phyloP scores from a whole-genome alignment of 1,140 invertebrate species.

The Drosophila kikkawai region DNA sequence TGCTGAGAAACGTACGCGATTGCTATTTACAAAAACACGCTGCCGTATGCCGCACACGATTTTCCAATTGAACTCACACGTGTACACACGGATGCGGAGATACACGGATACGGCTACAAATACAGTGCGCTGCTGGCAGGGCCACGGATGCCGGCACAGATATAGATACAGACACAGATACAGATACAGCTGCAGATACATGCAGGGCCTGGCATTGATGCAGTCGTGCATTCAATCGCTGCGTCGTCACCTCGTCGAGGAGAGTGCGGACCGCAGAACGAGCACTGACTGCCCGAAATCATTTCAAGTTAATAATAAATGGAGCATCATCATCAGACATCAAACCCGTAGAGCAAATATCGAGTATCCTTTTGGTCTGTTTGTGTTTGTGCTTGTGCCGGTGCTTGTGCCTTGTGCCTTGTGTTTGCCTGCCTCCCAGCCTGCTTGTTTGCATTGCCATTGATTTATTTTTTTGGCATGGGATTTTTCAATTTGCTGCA shows the following conservation, averaged over 20 bases:
- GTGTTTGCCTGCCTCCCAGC: constrained; percentile 37
- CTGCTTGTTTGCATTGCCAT: constrained; percentile 75
- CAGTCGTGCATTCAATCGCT: constrained; percentile 85
- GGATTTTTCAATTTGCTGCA: constrained; percentile 53
- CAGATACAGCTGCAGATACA: constrained; percentile 28
- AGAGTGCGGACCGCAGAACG: constrained; percentile 21
- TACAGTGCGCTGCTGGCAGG: constrained; percentile 4
- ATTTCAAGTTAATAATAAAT: constrained; percentile 85
- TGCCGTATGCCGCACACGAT: constrained; percentile 82
- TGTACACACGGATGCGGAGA: constrained; percentile 54
- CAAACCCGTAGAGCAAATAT: constrained; percentile 78
- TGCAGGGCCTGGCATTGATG: constrained; percentile 66
- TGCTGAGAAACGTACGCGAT: constrained; percentile 52
- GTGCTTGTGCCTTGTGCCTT: constrained; percentile 12
- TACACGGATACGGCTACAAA: constrained; percentile 26
- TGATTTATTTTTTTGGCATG: constrained; percentile 66
- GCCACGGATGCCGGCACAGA: constrained; percentile 9
- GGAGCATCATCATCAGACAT: constrained; percentile 82
- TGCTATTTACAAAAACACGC: constrained; percentile 71
- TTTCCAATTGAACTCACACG: constrained; percentile 85
- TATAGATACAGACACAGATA: constrained; percentile 32
- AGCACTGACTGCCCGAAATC: constrained; percentile 76
- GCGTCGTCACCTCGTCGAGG: constrained; percentile 75
- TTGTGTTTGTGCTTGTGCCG: constrained; percentile 15
- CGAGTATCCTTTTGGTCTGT: constrained; percentile 65